phyloP scores from a whole-genome alignment of 2,797 vertebrate genomes.

The Ficedula albicollis region DNA sequence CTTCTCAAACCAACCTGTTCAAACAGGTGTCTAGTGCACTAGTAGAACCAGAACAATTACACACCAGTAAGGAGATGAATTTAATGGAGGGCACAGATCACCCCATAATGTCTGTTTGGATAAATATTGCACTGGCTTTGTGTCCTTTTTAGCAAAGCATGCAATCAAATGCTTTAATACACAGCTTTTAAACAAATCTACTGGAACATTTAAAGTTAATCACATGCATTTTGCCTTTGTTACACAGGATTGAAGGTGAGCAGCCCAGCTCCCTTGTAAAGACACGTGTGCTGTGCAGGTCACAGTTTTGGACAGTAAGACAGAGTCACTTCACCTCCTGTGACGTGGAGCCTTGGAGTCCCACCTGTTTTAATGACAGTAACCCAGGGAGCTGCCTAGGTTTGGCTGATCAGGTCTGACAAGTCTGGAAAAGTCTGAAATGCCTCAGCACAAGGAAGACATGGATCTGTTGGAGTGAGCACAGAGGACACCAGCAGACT shows the following conservation, averaged over 20 bases:
- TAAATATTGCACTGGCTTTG: neutral
- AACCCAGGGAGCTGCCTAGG: neutral
- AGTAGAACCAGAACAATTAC: neutral
- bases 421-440: neutral
- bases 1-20: neutral
- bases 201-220: neutral
- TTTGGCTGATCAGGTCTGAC: neutral
- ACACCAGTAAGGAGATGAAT: neutral
- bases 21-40: neutral
- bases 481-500: neutral
- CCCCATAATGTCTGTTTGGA: neutral
- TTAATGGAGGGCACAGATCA: neutral
- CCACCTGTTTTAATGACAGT: neutral
- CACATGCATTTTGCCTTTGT: neutral
- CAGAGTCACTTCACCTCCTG: neutral
- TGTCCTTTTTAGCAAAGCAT: neutral
- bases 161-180: neutral
- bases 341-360: rapidly evolving
- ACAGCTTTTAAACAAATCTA: neutral
- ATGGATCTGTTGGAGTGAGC: neutral
- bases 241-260: neutral
- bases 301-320: neutral
- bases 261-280: neutral
- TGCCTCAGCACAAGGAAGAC: neutral
- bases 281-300: neutral